Evolutionary conservation across 2,888 invertebrate genomes (phyloP).

Genomic region (Tholera decimalis): DNA sequence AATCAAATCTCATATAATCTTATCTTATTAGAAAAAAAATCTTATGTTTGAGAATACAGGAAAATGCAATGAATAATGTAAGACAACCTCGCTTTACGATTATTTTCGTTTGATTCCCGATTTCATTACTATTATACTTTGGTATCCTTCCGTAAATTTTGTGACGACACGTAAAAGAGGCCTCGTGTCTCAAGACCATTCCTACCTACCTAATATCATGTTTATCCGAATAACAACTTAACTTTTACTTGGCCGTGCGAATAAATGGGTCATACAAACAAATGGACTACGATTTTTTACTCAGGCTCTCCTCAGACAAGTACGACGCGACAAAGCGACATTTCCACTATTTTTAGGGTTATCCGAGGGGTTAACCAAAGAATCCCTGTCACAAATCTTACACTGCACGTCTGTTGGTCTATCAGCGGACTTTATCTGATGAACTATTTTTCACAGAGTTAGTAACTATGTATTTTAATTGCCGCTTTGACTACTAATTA

Average conservation of each 20-base stretch:
- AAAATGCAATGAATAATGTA: too few relatives aligned
- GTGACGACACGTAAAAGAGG: not conserved
- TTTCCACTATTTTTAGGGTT: not conserved
- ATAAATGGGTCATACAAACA: conserved; percentile 13
- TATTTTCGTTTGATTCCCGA: too few relatives aligned
- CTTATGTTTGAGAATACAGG: too few relatives aligned
- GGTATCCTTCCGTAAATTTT: not conserved
- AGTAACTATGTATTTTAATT: too few relatives aligned
- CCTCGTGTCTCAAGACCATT: not conserved
- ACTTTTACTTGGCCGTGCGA: not conserved
- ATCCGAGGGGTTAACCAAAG: too few relatives aligned
- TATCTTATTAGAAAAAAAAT: too few relatives aligned
- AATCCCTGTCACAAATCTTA: too few relatives aligned
- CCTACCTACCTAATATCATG: not conserved
- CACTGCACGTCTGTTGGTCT: not conserved
- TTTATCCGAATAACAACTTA: conserved; percentile 12
- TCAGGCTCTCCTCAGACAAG: not conserved
- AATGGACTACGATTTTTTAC: conserved; percentile 4
- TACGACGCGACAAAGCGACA: not conserved
- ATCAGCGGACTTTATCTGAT: too few relatives aligned
- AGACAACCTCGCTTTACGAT: too few relatives aligned
- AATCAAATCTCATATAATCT: too few relatives aligned
- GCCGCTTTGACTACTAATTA: too few relatives aligned
- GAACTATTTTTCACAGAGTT: too few relatives aligned
- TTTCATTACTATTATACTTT: not conserved